A percentile compares a stretch with the other conserved stretches of the same genome.
Conservation (phyloP, 2,113 vertebrate genomes). For the Lathamus discolor region DNA sequence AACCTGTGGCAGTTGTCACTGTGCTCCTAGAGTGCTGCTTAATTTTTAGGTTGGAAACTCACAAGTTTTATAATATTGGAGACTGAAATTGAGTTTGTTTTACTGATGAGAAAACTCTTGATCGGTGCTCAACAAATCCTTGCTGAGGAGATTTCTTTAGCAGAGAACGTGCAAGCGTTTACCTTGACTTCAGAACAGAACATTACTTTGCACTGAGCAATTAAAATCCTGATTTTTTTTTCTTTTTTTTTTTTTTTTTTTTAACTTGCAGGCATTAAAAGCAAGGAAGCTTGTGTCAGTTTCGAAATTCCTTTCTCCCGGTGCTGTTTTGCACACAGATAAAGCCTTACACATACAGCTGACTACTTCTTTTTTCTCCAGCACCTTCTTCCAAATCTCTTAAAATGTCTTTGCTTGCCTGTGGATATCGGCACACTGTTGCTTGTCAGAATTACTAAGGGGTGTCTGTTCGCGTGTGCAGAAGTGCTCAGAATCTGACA, state of each 20-base stretch:
- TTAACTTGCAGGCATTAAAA: slow-evolving; percentile 3
- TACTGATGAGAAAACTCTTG: not conserved
- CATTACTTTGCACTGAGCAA: not conserved
- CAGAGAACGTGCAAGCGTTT: not conserved
- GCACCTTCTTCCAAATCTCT: not conserved
- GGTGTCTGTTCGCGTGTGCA: not conserved
- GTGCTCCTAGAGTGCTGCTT: not conserved
- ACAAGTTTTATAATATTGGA: not conserved
- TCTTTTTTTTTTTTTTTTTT: not conserved
- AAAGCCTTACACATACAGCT: not conserved
- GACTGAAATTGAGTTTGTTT: not conserved
- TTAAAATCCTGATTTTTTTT: not conserved
- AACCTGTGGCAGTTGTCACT: not conserved
- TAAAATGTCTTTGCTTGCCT: not conserved
- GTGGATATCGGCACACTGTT: not conserved
- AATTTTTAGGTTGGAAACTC: not conserved
- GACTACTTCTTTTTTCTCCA: not conserved
- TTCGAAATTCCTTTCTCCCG: not conserved
- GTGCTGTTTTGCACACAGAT: not conserved
- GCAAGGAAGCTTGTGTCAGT: not conserved
- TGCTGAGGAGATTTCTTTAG: not conserved
- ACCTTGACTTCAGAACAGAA: not conserved
- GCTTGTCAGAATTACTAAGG: not conserved
- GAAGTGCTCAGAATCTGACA: not conserved
- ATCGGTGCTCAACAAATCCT: not conserved